phyloP scores from a whole-genome alignment of 2,113 vertebrate genomes.

The Pongo pygmaeus region DNA sequence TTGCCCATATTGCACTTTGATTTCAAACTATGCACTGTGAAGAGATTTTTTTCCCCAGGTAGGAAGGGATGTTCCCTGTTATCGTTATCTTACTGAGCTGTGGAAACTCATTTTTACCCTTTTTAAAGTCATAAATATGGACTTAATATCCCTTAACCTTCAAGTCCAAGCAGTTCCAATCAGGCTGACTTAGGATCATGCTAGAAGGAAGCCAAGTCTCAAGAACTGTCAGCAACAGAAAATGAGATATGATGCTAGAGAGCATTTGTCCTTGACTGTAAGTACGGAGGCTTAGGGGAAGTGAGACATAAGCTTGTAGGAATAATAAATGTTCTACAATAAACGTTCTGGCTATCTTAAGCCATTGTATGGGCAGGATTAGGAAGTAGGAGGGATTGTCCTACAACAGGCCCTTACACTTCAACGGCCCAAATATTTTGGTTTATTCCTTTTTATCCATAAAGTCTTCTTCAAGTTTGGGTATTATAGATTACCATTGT shows the following conservation, averaged over 20 bases:
- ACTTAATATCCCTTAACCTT: conserved; percentile 39
- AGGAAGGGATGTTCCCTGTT: conserved; percentile 53
- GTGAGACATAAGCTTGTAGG: neutral
- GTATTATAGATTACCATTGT: neutral
- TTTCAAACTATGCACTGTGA: conserved; percentile 86
- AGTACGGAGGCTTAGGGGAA: neutral
- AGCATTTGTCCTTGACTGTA: conserved; percentile 21
- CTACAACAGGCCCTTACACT: conserved; percentile 35
- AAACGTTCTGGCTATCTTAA: neutral
- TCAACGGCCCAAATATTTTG: conserved; percentile 13
- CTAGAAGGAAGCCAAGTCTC: conserved; percentile 33
- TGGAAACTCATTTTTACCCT: conserved; percentile 40
- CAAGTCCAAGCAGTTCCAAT: neutral
- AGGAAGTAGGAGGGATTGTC: neutral
- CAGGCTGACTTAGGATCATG: conserved; percentile 35
- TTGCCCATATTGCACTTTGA: conserved; percentile 82
- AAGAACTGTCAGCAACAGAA: conserved; percentile 34
- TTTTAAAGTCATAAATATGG: conserved; percentile 23
- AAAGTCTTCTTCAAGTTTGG: conserved; percentile 19
- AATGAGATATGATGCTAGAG: neutral
- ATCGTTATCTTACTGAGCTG: conserved; percentile 65
- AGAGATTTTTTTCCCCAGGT: conserved; percentile 60
- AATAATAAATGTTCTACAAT: neutral
- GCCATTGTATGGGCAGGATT: neutral
- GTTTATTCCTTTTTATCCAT: conserved; percentile 44